Evolutionary conservation across 2,888 invertebrate species (phyloP).

Genomic region (Aphrophora alni): DNA sequence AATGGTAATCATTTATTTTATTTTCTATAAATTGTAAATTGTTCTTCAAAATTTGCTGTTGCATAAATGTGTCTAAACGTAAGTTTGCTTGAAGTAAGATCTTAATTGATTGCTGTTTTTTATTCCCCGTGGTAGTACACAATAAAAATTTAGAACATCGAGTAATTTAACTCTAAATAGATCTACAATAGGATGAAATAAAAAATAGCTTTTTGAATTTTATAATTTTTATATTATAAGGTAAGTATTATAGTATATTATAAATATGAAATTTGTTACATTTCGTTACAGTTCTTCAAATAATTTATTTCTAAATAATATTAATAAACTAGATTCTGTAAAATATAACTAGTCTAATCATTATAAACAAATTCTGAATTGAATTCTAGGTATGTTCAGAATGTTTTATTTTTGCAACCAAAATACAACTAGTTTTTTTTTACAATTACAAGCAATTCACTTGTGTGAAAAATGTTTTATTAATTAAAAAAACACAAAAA

Average conservation of each 20-base stretch:
- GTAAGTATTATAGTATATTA: neutral
- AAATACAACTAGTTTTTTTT: neutral
- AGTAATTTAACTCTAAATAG: too few relatives aligned
- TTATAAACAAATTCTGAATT: neutral
- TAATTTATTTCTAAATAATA: constrained; percentile 2
- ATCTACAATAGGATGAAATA: neutral
- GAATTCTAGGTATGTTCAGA: neutral
- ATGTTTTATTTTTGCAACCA: neutral
- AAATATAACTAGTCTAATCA: neutral
- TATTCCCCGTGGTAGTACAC: too few relatives aligned
- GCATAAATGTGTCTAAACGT: too few relatives aligned
- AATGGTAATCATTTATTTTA: too few relatives aligned
- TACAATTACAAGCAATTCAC: neutral
- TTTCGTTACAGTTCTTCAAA: constrained; percentile 6
- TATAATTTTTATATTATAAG: neutral
- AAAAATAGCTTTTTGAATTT: neutral
- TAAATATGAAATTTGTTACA: constrained; percentile 6
- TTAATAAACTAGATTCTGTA: neutral
- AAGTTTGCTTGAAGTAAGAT: too few relatives aligned
- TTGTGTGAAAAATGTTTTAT: neutral
- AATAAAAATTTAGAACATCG: too few relatives aligned
- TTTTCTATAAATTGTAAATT: too few relatives aligned
- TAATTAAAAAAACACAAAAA: neutral
- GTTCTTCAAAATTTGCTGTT: too few relatives aligned
- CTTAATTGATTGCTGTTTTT: too few relatives aligned